phyloP scores from a whole-genome alignment of 2,888 invertebrate genomes.

The Octonoba sinensis region DNA sequence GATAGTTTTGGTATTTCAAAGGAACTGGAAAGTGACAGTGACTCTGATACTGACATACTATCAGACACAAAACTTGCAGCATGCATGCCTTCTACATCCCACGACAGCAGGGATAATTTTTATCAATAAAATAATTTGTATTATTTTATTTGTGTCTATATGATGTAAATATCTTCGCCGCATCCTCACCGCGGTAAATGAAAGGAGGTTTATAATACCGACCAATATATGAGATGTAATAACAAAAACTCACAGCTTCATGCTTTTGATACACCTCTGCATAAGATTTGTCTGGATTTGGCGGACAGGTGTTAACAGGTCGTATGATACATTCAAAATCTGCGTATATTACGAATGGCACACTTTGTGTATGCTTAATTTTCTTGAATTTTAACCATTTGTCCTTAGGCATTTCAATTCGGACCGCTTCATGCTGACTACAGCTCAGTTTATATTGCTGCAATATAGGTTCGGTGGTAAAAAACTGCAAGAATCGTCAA shows the following conservation, averaged over 20 bases:
- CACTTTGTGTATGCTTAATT: background rate
- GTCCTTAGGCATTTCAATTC: constrained; percentile 1
- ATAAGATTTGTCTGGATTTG: constrained; percentile 1
- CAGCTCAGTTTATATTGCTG: background rate
- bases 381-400: constrained; percentile 2
- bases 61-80: no score
- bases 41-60: no score
- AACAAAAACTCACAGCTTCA: background rate
- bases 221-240: background rate
- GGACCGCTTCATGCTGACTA: background rate
- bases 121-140: no score
- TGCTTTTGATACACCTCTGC: background rate
- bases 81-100: no score
- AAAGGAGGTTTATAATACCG: background rate
- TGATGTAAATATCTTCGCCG: constrained; percentile 8
- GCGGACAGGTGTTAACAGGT: background rate
- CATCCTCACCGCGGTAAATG: background rate
- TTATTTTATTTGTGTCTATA: no score
- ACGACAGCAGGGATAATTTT: no score
- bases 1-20: no score
- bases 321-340: constrained; percentile 4
- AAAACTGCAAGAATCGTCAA: background rate
- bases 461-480: background rate
- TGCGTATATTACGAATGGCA: background rate
- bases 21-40: no score